phyloP scores from a whole-genome alignment of 2,113 vertebrate genomes.

The Clinocottus analis region DNA sequence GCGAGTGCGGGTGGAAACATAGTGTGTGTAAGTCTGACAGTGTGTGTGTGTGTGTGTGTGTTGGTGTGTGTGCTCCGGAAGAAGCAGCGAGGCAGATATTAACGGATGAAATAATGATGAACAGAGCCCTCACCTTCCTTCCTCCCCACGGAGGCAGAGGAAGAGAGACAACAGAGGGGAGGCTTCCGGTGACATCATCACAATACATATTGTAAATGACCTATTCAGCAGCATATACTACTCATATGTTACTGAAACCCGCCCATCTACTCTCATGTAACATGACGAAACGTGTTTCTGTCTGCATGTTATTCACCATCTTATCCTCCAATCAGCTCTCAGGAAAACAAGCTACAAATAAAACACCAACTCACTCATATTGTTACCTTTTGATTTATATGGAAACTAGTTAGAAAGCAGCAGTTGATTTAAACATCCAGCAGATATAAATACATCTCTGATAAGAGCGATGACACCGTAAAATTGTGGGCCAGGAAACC shows the following conservation, averaged over 20 bases:
- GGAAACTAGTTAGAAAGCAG: neutral
- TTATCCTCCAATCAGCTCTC: neutral
- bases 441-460: neutral
- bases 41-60: conserved; percentile 5
- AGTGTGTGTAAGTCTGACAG: conserved; percentile 8
- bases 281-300: neutral
- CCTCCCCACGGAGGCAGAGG: conserved; percentile 38
- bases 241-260: neutral
- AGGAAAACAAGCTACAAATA: neutral
- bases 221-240: neutral
- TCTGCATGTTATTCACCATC: neutral
- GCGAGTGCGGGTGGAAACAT: conserved; percentile 47
- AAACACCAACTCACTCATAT: neutral
- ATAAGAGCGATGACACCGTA: neutral
- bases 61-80: neutral
- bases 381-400: neutral
- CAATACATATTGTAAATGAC: neutral
- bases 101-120: conserved; percentile 76
- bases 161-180: neutral
- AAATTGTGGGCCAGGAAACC: neutral
- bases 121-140: conserved; percentile 28
- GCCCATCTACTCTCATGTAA: neutral
- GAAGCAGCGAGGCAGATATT: conserved; percentile 56
- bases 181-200: conserved; percentile 5
- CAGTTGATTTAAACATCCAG: neutral